phyloP scores from a whole-genome alignment of 2,888 invertebrate genomes.

The Platycheirus rosarum region DNA sequence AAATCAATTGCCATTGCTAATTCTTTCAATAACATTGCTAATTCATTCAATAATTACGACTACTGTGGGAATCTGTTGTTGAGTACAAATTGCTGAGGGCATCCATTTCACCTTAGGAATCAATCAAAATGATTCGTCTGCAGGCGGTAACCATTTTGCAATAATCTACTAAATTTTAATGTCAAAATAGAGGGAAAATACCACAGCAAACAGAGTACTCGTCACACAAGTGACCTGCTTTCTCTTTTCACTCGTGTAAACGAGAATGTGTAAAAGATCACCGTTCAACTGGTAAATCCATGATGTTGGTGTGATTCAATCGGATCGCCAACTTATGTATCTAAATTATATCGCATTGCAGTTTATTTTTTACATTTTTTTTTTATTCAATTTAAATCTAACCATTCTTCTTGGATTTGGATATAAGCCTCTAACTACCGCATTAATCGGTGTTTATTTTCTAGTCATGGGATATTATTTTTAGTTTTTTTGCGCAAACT shows the following conservation, averaged over 20 bases:
- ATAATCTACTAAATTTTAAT: constrained; percentile 19
- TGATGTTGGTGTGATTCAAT: constrained; percentile 37
- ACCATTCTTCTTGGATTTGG: constrained; percentile 28
- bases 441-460: constrained; percentile 36
- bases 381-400: constrained; percentile 3
- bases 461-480: constrained; percentile 44
- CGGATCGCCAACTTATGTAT: constrained; percentile 50
- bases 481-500: constrained; percentile 44
- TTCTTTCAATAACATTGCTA: no score
- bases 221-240: constrained; percentile 72
- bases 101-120: constrained; percentile 32
- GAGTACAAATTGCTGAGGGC: constrained; percentile 33
- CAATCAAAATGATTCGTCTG: constrained; percentile 30
- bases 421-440: constrained; percentile 31
- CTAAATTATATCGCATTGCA: constrained; percentile 59
- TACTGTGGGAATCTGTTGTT: constrained; percentile 41
- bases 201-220: constrained; percentile 11
- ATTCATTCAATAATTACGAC: constrained; percentile 26
- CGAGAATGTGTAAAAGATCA: constrained; percentile 51
- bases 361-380: constrained; percentile 18
- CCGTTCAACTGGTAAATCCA: constrained; percentile 20
- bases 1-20: constrained; percentile 32
- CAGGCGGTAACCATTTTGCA: constrained; percentile 46
- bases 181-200: constrained; percentile 5
- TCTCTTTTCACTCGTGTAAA: constrained; percentile 66